phyloP scores from a whole-genome alignment of 2,888 invertebrate species.

The Nomada goodeniana region DNA sequence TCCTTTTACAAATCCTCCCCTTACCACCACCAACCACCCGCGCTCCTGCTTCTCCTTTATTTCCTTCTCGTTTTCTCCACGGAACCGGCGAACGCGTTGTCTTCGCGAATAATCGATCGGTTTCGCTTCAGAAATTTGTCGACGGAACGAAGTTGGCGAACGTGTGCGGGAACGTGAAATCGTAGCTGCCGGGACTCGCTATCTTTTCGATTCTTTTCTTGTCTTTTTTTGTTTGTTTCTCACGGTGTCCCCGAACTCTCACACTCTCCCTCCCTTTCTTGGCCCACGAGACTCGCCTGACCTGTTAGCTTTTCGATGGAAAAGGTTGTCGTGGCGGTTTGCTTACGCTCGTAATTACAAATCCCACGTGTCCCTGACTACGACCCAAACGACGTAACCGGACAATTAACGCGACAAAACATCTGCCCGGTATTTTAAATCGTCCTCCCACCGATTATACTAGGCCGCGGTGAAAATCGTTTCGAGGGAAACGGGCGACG shows the following conservation, averaged over 20 bases:
- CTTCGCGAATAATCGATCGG: slow-evolving; percentile 21
- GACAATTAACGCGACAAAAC: background rate
- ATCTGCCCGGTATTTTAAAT: slow-evolving; percentile 1
- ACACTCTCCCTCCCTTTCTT: background rate
- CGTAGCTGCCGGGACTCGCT: background rate
- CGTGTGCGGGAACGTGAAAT: slow-evolving; percentile 21
- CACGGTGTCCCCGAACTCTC: background rate
- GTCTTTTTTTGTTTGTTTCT: background rate
- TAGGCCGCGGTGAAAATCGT: background rate
- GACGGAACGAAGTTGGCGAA: slow-evolving; percentile 5
- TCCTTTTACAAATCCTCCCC: background rate
- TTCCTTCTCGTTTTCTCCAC: background rate
- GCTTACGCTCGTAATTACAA: background rate
- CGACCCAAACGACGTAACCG: too few relatives aligned
- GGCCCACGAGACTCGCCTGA: background rate
- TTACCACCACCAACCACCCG: background rate
- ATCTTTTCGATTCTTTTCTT: background rate
- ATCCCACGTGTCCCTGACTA: background rate
- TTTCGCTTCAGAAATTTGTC: slow-evolving; percentile 31
- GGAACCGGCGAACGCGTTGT: slow-evolving; percentile 1
- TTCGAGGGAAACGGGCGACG: slow-evolving; percentile 25
- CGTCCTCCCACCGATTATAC: slow-evolving; percentile 44
- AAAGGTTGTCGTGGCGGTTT: background rate
- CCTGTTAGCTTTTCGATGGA: background rate
- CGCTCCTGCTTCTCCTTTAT: background rate